Base-by-base conservation (phyloP, 1,140 invertebrate genomes). In the Danaus melanippus region DNA sequence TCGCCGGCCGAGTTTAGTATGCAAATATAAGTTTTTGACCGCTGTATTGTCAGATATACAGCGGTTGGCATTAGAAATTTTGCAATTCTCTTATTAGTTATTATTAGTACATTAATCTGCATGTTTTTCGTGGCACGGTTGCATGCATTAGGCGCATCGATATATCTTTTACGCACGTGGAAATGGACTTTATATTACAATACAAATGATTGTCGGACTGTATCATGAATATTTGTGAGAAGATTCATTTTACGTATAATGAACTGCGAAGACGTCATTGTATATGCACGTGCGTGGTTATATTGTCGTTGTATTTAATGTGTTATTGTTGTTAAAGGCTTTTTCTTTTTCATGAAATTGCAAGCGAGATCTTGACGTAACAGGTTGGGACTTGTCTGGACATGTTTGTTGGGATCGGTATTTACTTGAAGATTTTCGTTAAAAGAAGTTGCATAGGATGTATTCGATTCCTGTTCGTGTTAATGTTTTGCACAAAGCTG, bases 341-440 rank as follows among this genome's bases (percentile, higher is more conserved):
- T 55, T 52, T 57, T 60, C 46, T 65, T 67, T 58, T 53, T 58
- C 43, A 46, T 53, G 40, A 51, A 49, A 44, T 50, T 54, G n/a
- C 46, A 50, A 45, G 52, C 51, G 49, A 58, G 56, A 58, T 50
- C 45, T 58, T 46, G 51, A 54, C 45, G 42, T 42, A 58, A 64
- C 66, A 71, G 66, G 64, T 68, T 66, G 52, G 21, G 52, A 69
- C 69, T 56, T 56, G 69, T 69, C 53, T 12, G 10, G 15, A 58
- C 60, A 43, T 49, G 60, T 15, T 32, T 46, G 50, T 32, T 32
- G 21, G 21, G 50, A 44, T 52, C 17, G 46, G 46, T 63, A 62
- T 63, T 58, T 52, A 46, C 42, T 32, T 41, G 43, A 10, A 21
- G 44, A 47, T 10, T 12, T 46, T 39, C 49, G 49, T 51, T 51